Conservation (phyloP, 2,888 invertebrate genomes). For the Quadriops clusia region DNA sequence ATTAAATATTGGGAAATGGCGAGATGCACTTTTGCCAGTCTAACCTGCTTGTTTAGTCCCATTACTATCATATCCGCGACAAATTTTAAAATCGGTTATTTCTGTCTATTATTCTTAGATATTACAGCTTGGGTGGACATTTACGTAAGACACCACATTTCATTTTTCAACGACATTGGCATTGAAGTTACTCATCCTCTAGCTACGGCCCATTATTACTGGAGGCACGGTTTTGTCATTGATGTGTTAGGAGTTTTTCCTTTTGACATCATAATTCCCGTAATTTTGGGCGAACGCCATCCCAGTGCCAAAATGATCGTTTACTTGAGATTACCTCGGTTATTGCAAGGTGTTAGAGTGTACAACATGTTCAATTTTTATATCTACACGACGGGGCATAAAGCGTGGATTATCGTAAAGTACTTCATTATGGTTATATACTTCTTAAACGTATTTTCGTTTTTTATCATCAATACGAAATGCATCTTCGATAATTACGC, state of each 20-base stretch:
- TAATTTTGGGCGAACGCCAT: conserved; percentile 4
- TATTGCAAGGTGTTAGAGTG: conserved; percentile 14
- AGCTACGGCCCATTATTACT: conserved; percentile 19
- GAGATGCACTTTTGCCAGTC: conserved; percentile 14
- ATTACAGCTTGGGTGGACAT: conserved; percentile 18
- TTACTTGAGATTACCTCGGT: conserved; percentile 12
- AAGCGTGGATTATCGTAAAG: neutral
- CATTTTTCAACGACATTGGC: conserved; percentile 18
- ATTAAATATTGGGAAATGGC: conserved; percentile 19
- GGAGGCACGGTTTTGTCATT: conserved; percentile 18
- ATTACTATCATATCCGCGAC: conserved; percentile 8
- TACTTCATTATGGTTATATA: conserved; percentile 1
- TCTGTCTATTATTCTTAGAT: conserved; percentile 16
- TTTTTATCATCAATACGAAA: neutral
- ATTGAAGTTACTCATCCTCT: conserved; percentile 22
- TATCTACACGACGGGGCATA: neutral
- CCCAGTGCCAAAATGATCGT: conserved; percentile 1
- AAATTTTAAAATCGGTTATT: conserved; percentile 9
- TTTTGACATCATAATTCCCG: conserved; percentile 12
- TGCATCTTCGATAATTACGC: neutral
- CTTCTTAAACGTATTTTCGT: neutral
- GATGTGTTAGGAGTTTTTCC: conserved; percentile 20
- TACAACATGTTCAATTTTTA: conserved; percentile 5
- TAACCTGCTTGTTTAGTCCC: conserved; percentile 14
- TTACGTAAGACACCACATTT: conserved; percentile 20